phyloP scores from a whole-genome alignment of 2,888 invertebrate genomes.

The Diarsia rubi region DNA sequence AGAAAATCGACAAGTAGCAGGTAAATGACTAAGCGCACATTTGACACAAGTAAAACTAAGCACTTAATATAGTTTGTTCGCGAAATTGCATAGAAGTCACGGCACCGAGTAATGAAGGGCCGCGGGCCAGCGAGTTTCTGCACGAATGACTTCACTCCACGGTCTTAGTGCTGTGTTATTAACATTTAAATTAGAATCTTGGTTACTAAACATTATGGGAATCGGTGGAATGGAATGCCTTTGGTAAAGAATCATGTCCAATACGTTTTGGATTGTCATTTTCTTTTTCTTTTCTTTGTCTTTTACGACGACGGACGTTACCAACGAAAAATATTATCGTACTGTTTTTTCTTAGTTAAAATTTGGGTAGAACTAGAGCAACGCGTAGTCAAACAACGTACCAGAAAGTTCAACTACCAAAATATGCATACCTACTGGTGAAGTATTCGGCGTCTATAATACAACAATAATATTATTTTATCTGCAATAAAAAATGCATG shows the following conservation, averaged over 20 bases:
- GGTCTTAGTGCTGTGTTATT: slow-evolving; percentile 48
- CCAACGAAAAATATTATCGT: background rate
- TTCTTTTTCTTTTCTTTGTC: background rate
- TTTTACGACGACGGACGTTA: no score
- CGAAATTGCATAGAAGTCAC: slow-evolving; percentile 61
- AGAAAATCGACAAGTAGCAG: background rate
- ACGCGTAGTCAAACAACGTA: background rate
- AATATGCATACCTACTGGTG: background rate
- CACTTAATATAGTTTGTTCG: slow-evolving; percentile 47
- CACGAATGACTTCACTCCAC: slow-evolving; percentile 67
- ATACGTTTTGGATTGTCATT: background rate
- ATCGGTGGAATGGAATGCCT: background rate
- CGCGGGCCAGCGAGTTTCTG: slow-evolving; percentile 56
- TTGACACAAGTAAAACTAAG: slow-evolving; percentile 26
- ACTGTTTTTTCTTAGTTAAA: background rate
- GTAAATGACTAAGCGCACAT: background rate
- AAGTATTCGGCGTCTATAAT: no score
- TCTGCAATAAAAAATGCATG: background rate
- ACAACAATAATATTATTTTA: background rate
- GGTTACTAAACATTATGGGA: slow-evolving; percentile 31
- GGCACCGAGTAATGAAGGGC: slow-evolving; percentile 52
- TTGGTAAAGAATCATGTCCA: background rate
- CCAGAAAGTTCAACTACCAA: background rate
- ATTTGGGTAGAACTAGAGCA: background rate
- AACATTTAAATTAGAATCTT: slow-evolving; percentile 52